Base-by-base conservation (phyloP, 2,797 vertebrate species). In the Chloroceryle amazona region DNA sequence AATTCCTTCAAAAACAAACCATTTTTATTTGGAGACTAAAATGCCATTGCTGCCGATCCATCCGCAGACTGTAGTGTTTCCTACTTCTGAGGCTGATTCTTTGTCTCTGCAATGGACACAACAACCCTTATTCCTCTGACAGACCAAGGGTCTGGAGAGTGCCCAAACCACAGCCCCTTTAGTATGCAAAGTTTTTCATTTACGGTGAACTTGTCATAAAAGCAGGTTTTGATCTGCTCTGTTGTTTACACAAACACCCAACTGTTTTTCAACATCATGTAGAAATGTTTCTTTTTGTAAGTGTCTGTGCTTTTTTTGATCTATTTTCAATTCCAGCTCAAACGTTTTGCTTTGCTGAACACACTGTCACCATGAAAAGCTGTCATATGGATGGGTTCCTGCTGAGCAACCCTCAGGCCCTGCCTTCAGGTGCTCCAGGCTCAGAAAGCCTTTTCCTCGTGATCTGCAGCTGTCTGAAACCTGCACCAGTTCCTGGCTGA, bases 41-140 rank as follows among this genome's bases (percentile, higher is more conserved):
- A 4, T 13, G 55, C 42, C 4, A 2, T n/a, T 0, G 0, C 29
- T 16, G 7, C 41, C 3, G 3, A 44, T n/a, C 22, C 35, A 65
- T 37, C 18, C 15, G 37, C 75, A 33, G 68, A 54, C 47, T 23
- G 1, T 4, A 26, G 66, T 2, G 1, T 15, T 82, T 68, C 52
- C 71, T 21, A 11, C 21, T 11, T 9, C 31, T 55, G 55, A 11
- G n/a, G 47, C 62, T 35, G 9, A 63, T 82, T 37, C 62, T 86
- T 58, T 86, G 60, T 71, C 66, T 73, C 60, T 51, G 22, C 67
- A 21, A 2, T 9, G 29, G n/a, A 33, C 85, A 52, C 19, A 7
- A 14, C 2, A 5, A 39, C n/a, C 28, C 41, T 44, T 52, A 9
- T 25, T 81, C 72, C 15, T 46, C 37, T 31, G 8, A 28, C 1